Conservation (phyloP, 2,888 invertebrate species). For the Plebejus argus region DNA sequence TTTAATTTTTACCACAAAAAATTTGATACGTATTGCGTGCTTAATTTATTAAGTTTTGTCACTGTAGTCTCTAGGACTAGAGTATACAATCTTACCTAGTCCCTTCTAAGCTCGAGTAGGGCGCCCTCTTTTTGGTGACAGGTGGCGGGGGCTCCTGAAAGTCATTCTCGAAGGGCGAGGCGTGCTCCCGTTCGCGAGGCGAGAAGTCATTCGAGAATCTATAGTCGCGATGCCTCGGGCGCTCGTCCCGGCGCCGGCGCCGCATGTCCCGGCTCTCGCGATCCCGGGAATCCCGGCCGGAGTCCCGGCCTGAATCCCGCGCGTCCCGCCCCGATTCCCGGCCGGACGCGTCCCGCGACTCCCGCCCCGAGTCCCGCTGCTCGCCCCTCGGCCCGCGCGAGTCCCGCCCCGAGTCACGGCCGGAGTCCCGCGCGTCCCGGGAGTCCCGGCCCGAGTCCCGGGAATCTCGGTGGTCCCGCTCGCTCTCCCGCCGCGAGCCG, state of each 20-base stretch:
- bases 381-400: slow-evolving; percentile 57
- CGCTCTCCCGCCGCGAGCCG: slow-evolving; percentile 48
- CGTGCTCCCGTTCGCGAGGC: slow-evolving; percentile 72
- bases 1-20: too few relatives aligned
- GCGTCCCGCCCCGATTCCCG: slow-evolving; percentile 55
- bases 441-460: slow-evolving; percentile 45
- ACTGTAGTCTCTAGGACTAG: too few relatives aligned
- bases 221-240: slow-evolving; percentile 54
- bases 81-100: slow-evolving; percentile 55
- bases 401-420: slow-evolving; percentile 54
- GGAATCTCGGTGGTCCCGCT: slow-evolving; percentile 42
- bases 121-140: slow-evolving; percentile 60
- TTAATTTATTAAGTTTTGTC: too few relatives aligned
- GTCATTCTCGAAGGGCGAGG: slow-evolving; percentile 83
- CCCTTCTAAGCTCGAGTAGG: slow-evolving; percentile 68
- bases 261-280: slow-evolving; percentile 51
- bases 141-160: slow-evolving; percentile 73
- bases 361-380: slow-evolving; percentile 54
- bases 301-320: slow-evolving; percentile 46
- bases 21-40: too few relatives aligned
- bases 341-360: slow-evolving; percentile 50
- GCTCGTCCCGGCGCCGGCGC: slow-evolving; percentile 48
- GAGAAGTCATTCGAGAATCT: slow-evolving; percentile 84
- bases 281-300: slow-evolving; percentile 54
- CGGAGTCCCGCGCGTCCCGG: slow-evolving; percentile 41